Evolutionary conservation across 2,113 vertebrate species (phyloP), one percentile per base, ranked within the genome.

Genomic region (Melierax canorus): DNA sequence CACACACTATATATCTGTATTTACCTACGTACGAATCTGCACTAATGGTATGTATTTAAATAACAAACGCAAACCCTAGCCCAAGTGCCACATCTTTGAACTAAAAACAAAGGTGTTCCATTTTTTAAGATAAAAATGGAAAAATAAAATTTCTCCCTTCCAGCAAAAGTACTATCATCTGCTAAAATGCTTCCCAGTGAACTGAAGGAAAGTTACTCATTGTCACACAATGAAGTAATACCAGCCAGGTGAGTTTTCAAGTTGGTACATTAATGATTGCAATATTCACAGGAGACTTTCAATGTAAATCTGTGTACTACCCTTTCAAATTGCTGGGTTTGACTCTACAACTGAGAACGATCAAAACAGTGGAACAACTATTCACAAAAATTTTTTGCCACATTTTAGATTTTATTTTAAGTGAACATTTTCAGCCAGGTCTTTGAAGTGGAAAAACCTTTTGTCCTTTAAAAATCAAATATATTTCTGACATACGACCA

Each of bases 401-500:
- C 7, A 5, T 78, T 75, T 82, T 26, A 1, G 36, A 86, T 86
- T 69, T 64, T 48, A 38, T 60, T 84, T 91, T 60, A 68, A 85
- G 71, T 76, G 3, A 26, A 30, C n/a, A 23, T 76, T 94, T 92
- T 36, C 76, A 87, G 22, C 10, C 23, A 53, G 19, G 8, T 53
- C 29, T 89, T 80, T 85, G 50, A 79, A 69, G 51, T 41, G 29
- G 45, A n/a, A 72, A 77, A 92, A 59, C 27, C 72, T 73, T 96
- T 95, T 88, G 92, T 95, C 72, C 60, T 91, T 96, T 96, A 92
- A 94, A 98, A 97, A 86, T 94, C 66, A 66, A 82, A 73, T 88
- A 45, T 86, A 84, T 95, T 97, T 93, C 79, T 91, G 96, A 95
- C 66, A 92, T 53, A 96, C 15, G 55, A 56, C 58, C 85, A 83